Evolutionary conservation across 1,140 invertebrate species (phyloP).

Genomic region (Zaprionus taronus): DNA sequence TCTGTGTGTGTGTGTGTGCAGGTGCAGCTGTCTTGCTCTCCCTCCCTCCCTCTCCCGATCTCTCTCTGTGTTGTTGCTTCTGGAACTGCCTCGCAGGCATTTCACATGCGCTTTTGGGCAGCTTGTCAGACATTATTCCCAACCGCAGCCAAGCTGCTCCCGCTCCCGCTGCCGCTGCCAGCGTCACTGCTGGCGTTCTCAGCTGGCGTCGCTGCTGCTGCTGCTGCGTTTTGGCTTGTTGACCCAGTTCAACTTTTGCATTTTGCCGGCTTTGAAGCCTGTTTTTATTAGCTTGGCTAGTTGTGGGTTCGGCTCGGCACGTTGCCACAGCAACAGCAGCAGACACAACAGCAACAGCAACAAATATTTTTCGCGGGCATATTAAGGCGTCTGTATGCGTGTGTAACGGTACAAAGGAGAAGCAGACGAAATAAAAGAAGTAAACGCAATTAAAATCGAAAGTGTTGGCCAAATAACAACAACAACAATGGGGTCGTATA

Average conservation of each 20-base stretch:
- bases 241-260: conserved; percentile 84
- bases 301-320: conserved; percentile 38
- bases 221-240: conserved; percentile 80
- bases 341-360: conserved; percentile 33
- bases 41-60: no score
- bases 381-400: conserved; percentile 25
- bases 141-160: conserved; percentile 8
- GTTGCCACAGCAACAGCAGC: conserved; percentile 24
- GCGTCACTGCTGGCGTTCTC: conserved; percentile 22
- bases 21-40: neutral
- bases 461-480: conserved; percentile 61
- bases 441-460: conserved; percentile 79
- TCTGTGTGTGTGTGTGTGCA: neutral
- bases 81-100: conserved; percentile 17
- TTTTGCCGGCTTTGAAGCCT: conserved; percentile 80
- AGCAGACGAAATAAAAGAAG: conserved; percentile 46
- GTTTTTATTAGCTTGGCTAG: conserved; percentile 79
- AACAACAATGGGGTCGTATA: conserved; percentile 25
- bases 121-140: conserved; percentile 19
- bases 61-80: neutral
- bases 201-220: conserved; percentile 37
- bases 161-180: conserved; percentile 24
- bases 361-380: conserved; percentile 60
- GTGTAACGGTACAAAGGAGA: conserved; percentile 7
- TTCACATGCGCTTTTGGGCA: conserved; percentile 11